Percentiles rank a stretch among this genome's conserved stretches.
phyloP scores from a whole-genome alignment of 2,888 invertebrate species.

The Tuta absoluta region DNA sequence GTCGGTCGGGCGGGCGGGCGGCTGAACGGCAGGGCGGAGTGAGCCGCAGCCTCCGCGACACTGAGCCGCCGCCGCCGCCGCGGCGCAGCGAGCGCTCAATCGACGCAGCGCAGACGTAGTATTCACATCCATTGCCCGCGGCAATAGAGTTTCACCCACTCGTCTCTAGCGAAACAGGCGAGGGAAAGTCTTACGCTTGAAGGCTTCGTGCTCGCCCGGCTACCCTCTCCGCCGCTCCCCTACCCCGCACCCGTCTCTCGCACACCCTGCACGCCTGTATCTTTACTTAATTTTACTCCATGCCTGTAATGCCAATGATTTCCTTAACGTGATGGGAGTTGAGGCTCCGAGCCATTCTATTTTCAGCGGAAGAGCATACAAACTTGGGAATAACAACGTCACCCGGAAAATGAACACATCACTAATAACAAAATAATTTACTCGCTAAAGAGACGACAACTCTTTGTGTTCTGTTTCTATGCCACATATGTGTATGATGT shows the following conservation, averaged over 20 bases:
- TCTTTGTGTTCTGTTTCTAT: not conserved
- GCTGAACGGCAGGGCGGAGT: conserved; percentile 33
- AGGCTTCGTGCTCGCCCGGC: conserved; percentile 21
- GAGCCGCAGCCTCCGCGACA: conserved; percentile 78
- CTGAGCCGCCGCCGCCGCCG: conserved; percentile 57
- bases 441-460: not conserved
- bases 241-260: conserved; percentile 42
- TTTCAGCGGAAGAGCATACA: conserved; percentile 33
- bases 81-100: conserved; percentile 34
- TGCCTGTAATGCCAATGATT: conserved; percentile 66
- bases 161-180: not conserved
- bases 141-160: not conserved
- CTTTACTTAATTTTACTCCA: conserved; percentile 71
- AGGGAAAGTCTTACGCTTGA: conserved; percentile 31
- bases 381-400: conserved; percentile 18
- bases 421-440: not conserved
- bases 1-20: conserved; percentile 61
- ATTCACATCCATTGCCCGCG: conserved; percentile 19
- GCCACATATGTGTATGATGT: too few species aligned
- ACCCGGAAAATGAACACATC: conserved; percentile 17
- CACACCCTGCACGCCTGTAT: conserved; percentile 59
- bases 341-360: conserved; percentile 44
- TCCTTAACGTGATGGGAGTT: conserved; percentile 55
- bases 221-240: conserved; percentile 41
- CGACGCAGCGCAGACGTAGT: conserved; percentile 17